Evolutionary conservation across 2,797 vertebrate species (phyloP).

Genomic region (Euthynnus affinis): DNA sequence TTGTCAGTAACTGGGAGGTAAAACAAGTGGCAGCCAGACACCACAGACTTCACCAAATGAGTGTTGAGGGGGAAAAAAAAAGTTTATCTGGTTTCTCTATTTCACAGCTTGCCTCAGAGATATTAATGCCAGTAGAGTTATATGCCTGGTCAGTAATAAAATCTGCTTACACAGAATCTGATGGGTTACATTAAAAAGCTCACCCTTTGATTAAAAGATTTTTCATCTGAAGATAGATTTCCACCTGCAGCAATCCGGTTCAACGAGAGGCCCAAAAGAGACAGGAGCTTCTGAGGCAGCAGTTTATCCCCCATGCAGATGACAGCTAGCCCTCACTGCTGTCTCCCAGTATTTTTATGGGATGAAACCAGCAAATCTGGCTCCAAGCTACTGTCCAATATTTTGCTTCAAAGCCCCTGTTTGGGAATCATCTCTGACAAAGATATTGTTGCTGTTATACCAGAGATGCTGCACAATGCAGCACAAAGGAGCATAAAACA

Average conservation of each 20-base stretch:
- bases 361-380: slow-evolving; percentile 65
- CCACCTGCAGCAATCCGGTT: slow-evolving; percentile 76
- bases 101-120: slow-evolving; percentile 58
- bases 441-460: slow-evolving; percentile 48
- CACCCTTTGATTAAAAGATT: slow-evolving; percentile 80
- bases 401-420: slow-evolving; percentile 68
- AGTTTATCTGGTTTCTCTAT: slow-evolving; percentile 32
- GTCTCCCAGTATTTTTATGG: slow-evolving; percentile 61
- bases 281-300: slow-evolving; percentile 83
- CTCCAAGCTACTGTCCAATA: slow-evolving; percentile 75
- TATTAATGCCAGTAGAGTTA: slow-evolving; percentile 68
- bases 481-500: slow-evolving; percentile 25
- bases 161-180: slow-evolving; percentile 82
- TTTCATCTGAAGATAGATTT: slow-evolving; percentile 71
- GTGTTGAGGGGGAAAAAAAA: slow-evolving; percentile 20
- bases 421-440: slow-evolving; percentile 47
- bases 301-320: slow-evolving; percentile 73
- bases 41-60: slow-evolving; percentile 25
- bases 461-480: slow-evolving; percentile 47
- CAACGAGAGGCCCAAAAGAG: slow-evolving; percentile 74
- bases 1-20: slow-evolving; percentile 48
- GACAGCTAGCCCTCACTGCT: slow-evolving; percentile 65
- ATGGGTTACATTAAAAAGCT: slow-evolving; percentile 75
- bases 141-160: slow-evolving; percentile 83
- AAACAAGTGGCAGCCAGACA: slow-evolving; percentile 45